Base-by-base conservation (phyloP, 2,797 vertebrate species). In the Mustela erminea region DNA sequence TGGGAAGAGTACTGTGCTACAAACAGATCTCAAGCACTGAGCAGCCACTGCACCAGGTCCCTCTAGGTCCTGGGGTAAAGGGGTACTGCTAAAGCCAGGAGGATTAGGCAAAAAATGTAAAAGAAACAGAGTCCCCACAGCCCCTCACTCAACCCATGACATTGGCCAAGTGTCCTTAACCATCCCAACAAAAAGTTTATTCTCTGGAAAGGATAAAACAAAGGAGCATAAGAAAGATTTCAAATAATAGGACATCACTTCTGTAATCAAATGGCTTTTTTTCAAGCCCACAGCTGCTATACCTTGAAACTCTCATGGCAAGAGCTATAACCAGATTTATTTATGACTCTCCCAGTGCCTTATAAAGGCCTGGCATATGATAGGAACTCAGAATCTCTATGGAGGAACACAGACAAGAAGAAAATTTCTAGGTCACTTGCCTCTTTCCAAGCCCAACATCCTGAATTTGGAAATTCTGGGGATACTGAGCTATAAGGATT, bases 381-480 rank as follows among this genome's bases (percentile, higher is more conserved):
- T 9, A 94, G 43, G 54, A 64, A 7, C n/a, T 84, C 62, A 35
- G 11, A 70, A 41, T 60, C 25, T 60, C 60, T 52, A 35, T 87
- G 75, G 14, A 56, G 11, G 41, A 64, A 43, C 25, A 90, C 17
- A 84, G 66, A 56, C 18, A 90, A 49, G 18, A 46, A 4, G 88
- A 4, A 5, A 81, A 2, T 8, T 72, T 93, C 70, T 52, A 86
- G 43, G 20, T 68, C 14, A 32, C 23, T 64, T 75, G 80, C 20
- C 84, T 90, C 64, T 95, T 60, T 49, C 38, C 20, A 72, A 20
- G 0, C 4, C 10, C 56, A 38, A 77, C 23, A 58, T 62, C 17
- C 43, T 87, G 52, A 87, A 66, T 80, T 87, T 96, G 43, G 62
- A 93, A 95, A 66, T 49, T 77, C 12, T 20, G 43, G 91, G 2